Evolutionary conservation across 2,113 vertebrate species (phyloP).

Genomic region (Stictonetta naevosa): DNA sequence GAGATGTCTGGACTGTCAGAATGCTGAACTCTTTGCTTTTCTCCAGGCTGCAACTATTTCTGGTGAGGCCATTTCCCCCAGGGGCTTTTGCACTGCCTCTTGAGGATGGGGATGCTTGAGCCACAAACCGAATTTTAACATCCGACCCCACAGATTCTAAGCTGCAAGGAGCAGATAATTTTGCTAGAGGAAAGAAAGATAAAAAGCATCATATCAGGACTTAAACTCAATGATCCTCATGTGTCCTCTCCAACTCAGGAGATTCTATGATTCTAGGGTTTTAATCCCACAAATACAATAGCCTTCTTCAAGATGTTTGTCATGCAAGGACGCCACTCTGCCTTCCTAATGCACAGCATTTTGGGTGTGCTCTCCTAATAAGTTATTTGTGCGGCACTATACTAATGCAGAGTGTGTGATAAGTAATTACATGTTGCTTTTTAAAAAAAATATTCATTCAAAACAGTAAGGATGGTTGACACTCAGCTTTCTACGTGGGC

Average conservation of each 20-base stretch:
- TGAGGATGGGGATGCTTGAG: accelerated
- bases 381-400: accelerated
- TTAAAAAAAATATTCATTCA: background rate
- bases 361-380: background rate
- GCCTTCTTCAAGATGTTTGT: background rate
- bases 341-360: background rate
- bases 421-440: background rate
- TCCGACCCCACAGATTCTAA: background rate
- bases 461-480: background rate
- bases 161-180: background rate
- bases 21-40: conserved; percentile 1
- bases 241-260: background rate
- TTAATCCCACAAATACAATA: conserved; percentile 39
- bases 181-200: background rate
- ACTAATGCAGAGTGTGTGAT: background rate
- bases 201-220: background rate
- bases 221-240: background rate
- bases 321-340: background rate
- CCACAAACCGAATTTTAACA: background rate
- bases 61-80: background rate
- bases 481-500: background rate
- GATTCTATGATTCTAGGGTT: background rate
- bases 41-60: conserved; percentile 1
- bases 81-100: background rate
- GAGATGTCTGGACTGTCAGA: conserved; percentile 38